A percentile compares a stretch with the other conserved stretches of the same genome.
phyloP scores from a whole-genome alignment of 2,888 invertebrate genomes.

The Meiosimyza decipiens region DNA sequence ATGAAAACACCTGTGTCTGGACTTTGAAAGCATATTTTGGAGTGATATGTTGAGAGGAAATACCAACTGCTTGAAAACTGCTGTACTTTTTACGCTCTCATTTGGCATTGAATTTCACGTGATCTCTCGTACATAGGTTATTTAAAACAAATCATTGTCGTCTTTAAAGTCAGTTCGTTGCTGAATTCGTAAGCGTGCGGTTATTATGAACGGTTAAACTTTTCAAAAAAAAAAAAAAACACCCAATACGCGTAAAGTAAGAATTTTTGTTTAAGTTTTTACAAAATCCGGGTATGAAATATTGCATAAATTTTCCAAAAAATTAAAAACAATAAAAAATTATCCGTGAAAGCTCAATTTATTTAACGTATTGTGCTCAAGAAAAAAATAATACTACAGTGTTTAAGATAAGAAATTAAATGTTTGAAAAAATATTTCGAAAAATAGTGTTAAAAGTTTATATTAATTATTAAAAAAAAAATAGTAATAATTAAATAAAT shows the following conservation, averaged over 20 bases:
- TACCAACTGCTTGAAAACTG: no score
- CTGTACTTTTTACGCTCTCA: slow-evolving; percentile 42
- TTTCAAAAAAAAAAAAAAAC: background rate
- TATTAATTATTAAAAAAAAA: no score
- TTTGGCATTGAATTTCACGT: background rate
- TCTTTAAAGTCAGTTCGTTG: slow-evolving; percentile 53
- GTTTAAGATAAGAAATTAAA: background rate
- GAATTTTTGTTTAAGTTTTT: background rate
- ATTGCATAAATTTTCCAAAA: background rate
- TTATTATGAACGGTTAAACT: background rate
- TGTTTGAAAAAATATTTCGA: background rate
- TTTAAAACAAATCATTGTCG: slow-evolving; percentile 56
- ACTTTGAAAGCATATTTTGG: slow-evolving; percentile 42
- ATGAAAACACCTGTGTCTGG: background rate
- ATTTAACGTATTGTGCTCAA: slow-evolving; percentile 13
- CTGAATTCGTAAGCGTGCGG: slow-evolving; percentile 52
- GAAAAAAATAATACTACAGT: background rate
- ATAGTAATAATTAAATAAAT: no score
- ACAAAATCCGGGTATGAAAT: no score
- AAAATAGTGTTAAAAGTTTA: no score
- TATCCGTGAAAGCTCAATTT: background rate
- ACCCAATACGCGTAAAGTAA: slow-evolving; percentile 4
- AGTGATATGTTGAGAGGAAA: slow-evolving; percentile 50
- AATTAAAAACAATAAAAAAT: background rate
- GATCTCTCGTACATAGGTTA: slow-evolving; percentile 50